A percentile compares a stretch with the other conserved stretches of the same genome.
phyloP scores from a whole-genome alignment of 2,888 invertebrate genomes.

The Drosophila colorata region DNA sequence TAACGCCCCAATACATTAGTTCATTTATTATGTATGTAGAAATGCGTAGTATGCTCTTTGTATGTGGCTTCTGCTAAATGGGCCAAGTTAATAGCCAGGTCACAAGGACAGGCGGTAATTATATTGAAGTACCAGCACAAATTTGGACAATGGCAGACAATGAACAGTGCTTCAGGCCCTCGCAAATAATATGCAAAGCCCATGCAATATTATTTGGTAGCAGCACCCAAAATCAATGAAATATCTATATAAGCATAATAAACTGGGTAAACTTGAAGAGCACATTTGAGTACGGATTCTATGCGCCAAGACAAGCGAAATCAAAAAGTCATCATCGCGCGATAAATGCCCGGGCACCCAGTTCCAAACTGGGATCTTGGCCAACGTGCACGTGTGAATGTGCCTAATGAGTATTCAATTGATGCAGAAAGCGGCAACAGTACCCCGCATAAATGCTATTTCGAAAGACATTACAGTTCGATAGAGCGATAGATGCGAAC shows the following conservation, averaged over 20 bases:
- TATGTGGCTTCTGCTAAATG: conserved; percentile 35
- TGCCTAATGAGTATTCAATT: conserved; percentile 80
- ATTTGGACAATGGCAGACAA: conserved; percentile 5
- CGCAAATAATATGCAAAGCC: conserved; percentile 6
- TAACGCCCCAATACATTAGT: conserved; percentile 68
- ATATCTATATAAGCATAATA: conserved; percentile 16
- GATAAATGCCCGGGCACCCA: conserved; percentile 25
- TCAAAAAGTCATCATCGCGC: conserved; percentile 76
- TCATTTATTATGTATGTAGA: conserved; percentile 60
- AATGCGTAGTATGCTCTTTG: conserved; percentile 55
- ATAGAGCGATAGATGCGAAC: conserved; percentile 63
- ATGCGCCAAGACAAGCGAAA: conserved; percentile 47
- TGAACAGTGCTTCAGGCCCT: conserved; percentile 12
- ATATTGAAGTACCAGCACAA: conserved; percentile 8
- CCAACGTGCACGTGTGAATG: conserved; percentile 61
- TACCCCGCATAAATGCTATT: conserved; percentile 57
- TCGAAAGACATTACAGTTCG: conserved; percentile 68
- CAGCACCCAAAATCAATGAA: conserved; percentile 31
- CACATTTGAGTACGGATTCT: conserved; percentile 51
- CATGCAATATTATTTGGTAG: conserved; percentile 6
- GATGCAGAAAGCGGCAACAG: conserved; percentile 59
- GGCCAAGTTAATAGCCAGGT: conserved; percentile 42
- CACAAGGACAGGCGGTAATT: conserved; percentile 31
- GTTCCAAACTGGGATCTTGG: conserved; percentile 34
- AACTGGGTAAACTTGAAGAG: conserved; percentile 41